A percentile compares a stretch with the other conserved stretches of the same genome.
Conservation (phyloP, 1,140 invertebrate genomes). For the Tyrophagus putrescentiae region DNA sequence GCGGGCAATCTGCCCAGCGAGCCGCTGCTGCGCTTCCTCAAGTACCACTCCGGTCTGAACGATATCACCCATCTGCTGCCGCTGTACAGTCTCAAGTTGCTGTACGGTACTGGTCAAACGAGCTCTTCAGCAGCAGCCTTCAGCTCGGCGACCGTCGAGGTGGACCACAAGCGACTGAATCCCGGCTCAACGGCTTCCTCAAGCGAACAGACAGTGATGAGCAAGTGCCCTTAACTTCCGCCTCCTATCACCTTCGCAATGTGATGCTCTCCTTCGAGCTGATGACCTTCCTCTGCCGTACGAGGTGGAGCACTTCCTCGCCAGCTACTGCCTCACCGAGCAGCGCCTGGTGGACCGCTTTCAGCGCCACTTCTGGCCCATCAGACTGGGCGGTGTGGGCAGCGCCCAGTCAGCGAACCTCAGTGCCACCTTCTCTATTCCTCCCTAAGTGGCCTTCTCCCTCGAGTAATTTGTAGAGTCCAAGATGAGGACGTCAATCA, state of each 20-base stretch:
- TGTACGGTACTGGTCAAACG: constrained; percentile 27
- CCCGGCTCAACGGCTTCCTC: constrained; percentile 77
- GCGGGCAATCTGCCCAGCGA: neutral
- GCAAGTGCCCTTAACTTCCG: too few relatives aligned
- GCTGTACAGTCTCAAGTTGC: too few relatives aligned
- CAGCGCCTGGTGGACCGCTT: neutral
- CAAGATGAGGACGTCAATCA: too few relatives aligned
- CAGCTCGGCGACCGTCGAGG: constrained; percentile 67
- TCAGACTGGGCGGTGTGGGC: neutral
- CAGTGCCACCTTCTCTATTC: neutral
- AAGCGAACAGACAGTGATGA: too few relatives aligned
- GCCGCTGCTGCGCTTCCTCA: neutral
- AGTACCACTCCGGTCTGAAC: constrained; percentile 3
- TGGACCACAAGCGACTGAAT: constrained; percentile 93
- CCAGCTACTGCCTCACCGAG: neutral
- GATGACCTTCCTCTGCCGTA: constrained; percentile 1
- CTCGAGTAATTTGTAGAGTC: too few relatives aligned
- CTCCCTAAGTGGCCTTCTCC: too few relatives aligned
- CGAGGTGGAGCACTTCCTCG: neutral
- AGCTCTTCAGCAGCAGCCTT: constrained; percentile 50
- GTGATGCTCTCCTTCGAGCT: constrained; percentile 8
- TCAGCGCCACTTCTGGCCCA: neutral
- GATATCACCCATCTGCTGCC: neutral
- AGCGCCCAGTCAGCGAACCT: neutral
- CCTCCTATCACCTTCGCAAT: constrained; percentile 2